These are phyloP conservation scores for Ophion ventricosus DNA, from an alignment of 2,888 invertebrate species.

Conservation along the genomic window DNA sequence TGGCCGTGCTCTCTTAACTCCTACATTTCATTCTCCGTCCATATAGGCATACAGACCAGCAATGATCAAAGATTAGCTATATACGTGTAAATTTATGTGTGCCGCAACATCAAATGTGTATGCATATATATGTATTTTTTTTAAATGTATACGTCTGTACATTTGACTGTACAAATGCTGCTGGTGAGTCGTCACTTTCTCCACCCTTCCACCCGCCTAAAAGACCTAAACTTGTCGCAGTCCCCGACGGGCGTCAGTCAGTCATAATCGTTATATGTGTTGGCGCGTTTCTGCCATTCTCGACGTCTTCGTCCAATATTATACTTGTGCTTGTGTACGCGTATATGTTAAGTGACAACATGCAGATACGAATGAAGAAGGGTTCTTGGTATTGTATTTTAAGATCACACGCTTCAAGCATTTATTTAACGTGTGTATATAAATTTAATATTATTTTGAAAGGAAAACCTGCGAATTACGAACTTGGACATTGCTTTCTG, in stretches of 20 bases:
- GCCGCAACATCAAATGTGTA: background rate
- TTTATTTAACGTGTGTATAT: background rate
- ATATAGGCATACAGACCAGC: conserved; percentile 27
- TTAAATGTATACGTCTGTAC: background rate
- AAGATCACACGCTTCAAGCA: conserved; percentile 3
- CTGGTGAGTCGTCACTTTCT: conserved; percentile 31
- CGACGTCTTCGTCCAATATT: conserved; percentile 7
- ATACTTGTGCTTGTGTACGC: background rate
- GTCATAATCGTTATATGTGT: conserved; percentile 56
- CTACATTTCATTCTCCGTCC: conserved; percentile 16
- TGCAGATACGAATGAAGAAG: conserved; percentile 13
- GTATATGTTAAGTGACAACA: conserved; percentile 6
- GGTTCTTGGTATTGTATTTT: conserved; percentile 37
- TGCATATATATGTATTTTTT: too few species aligned
- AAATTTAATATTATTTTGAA: background rate
- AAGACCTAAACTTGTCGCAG: conserved; percentile 41
- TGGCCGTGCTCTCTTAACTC: background rate
- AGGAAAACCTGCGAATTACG: too few species aligned
- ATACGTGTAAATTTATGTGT: background rate
- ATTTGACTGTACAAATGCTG: conserved; percentile 25
- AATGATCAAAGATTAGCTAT: background rate
- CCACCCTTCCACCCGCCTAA: conserved; percentile 4
- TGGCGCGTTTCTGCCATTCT: conserved; percentile 35
- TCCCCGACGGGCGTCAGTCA: conserved; percentile 56
- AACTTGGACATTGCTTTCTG: too few species aligned